Evolutionary conservation across 92 coral and sea anemone genomes (phyloP).

Genomic region (Chrysogorgia sp.): DNA sequence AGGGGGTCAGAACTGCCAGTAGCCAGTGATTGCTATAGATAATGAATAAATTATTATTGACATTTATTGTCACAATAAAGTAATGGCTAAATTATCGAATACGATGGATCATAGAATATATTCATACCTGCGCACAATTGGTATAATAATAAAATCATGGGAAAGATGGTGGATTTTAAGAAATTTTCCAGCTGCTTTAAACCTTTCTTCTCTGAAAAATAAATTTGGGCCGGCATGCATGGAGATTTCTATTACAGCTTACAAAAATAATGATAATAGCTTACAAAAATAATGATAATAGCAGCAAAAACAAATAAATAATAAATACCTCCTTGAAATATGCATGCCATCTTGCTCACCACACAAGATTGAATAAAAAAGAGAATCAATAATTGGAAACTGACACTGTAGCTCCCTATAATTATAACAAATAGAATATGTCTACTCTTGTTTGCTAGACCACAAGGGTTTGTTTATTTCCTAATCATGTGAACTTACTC

Average conservation of each 20-base stretch:
- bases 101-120: too few species aligned
- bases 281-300: neutral
- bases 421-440: neutral
- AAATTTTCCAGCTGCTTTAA: neutral
- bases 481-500: neutral
- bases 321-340: neutral
- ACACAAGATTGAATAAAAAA: neutral
- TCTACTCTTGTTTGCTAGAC: neutral
- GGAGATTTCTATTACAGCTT: neutral
- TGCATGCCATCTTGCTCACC: conserved; percentile 2
- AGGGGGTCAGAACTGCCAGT: too few species aligned
- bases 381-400: neutral
- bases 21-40: too few species aligned
- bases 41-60: too few species aligned
- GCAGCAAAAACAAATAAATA: too few species aligned
- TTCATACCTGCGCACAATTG: conserved; percentile 11
- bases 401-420: neutral
- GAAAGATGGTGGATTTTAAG: neutral
- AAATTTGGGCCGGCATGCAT: neutral
- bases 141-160: neutral
- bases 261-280: neutral
- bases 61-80: too few species aligned
- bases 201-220: conserved; percentile 5
- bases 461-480: neutral
- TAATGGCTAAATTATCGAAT: too few species aligned